phyloP scores from a whole-genome alignment of 2,113 vertebrate genomes.

The Rhodinocichla rosea region DNA sequence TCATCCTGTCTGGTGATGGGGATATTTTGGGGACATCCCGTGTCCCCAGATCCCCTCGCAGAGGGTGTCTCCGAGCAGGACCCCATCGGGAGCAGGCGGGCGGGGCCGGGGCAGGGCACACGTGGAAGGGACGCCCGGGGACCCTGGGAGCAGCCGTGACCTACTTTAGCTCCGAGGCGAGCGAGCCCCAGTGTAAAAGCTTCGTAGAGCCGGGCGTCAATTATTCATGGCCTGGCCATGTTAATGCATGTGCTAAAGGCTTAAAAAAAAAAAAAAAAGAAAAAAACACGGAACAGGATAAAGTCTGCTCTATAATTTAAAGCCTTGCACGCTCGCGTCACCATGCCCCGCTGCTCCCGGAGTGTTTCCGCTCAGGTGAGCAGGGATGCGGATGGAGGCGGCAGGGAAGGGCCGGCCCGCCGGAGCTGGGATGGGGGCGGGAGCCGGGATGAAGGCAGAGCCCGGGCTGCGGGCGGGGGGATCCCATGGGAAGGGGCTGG shows the following conservation, averaged over 20 bases:
- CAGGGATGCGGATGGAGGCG: neutral
- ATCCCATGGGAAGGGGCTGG: neutral
- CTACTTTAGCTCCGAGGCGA: conserved; percentile 20
- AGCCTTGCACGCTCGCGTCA: neutral
- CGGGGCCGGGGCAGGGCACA: neutral
- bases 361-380: conserved; percentile 16
- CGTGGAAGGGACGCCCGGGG: neutral
- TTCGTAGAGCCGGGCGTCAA: neutral
- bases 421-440: neutral
- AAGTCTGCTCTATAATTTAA: conserved; percentile 62
- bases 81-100: accelerated
- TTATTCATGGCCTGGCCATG: conserved; percentile 55
- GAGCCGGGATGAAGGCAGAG: neutral
- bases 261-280: neutral
- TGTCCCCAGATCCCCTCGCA: neutral
- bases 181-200: neutral
- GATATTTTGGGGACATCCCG: neutral
- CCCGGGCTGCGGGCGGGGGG: neutral
- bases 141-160: conserved; percentile 6
- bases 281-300: neutral
- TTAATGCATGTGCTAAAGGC: conserved; percentile 52
- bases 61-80: accelerated
- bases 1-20: neutral
- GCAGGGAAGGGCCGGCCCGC: accelerated
- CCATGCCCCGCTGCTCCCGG: neutral